These are phyloP conservation scores for Alaudala cheleensis DNA, from an alignment of 2,113 vertebrate species.

Conservation along the genomic window DNA sequence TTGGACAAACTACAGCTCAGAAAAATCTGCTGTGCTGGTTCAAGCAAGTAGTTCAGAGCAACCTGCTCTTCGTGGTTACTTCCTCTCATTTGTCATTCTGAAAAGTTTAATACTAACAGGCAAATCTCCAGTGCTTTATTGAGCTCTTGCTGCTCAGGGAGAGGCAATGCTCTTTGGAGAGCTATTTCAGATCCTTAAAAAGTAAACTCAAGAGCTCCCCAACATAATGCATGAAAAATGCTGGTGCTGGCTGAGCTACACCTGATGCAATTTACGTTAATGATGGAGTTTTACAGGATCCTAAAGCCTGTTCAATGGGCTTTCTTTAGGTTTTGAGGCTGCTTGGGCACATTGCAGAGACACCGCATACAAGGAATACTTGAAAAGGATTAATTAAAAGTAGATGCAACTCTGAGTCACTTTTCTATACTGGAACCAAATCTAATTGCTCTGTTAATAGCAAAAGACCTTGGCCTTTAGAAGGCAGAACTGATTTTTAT, in stretches of 20 bases:
- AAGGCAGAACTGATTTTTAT: slow-evolving; percentile 25
- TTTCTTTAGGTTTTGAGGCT: slow-evolving; percentile 47
- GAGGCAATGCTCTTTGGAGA: slow-evolving; percentile 14
- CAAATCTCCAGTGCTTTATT: slow-evolving; percentile 70
- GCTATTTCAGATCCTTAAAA: slow-evolving; percentile 4
- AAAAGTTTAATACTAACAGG: slow-evolving; percentile 68
- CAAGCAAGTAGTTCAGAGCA: slow-evolving; percentile 55
- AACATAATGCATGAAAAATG: neutral
- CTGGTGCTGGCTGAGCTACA: slow-evolving; percentile 11
- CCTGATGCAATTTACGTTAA: slow-evolving; percentile 6
- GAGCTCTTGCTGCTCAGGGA: neutral
- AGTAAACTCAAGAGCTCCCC: neutral
- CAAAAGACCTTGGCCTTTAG: slow-evolving; percentile 35
- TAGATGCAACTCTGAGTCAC: slow-evolving; percentile 28
- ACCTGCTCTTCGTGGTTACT: slow-evolving; percentile 64
- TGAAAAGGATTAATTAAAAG: slow-evolving; percentile 47
- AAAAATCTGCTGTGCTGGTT: slow-evolving; percentile 21
- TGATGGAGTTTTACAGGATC: neutral
- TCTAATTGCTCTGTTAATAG: slow-evolving; percentile 62
- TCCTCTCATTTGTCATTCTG: slow-evolving; percentile 78
- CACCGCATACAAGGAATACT: slow-evolving; percentile 38
- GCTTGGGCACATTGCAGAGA: slow-evolving; percentile 7
- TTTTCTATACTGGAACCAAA: slow-evolving; percentile 49
- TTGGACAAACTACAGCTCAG: neutral
- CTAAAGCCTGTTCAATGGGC: neutral